Evolutionary conservation across 2,888 invertebrate genomes (phyloP).

Genomic region (Frankliniella fusca): DNA sequence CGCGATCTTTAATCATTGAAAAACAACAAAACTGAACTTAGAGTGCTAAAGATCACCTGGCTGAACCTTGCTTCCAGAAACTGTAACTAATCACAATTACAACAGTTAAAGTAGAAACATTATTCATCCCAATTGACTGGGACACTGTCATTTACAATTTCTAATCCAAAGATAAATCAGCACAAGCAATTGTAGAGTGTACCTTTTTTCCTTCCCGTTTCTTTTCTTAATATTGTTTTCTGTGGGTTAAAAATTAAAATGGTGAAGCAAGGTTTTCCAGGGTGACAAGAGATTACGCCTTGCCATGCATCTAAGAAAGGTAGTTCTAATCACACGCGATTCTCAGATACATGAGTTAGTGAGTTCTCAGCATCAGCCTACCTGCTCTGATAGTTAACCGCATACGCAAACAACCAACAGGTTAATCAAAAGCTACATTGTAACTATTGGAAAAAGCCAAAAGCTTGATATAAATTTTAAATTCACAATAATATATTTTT

Average conservation of each 20-base stretch:
- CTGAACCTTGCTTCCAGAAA: constrained; percentile 11
- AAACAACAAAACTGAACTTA: background rate
- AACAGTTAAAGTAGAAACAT: too few species aligned
- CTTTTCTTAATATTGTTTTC: too few species aligned
- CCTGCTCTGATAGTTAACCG: constrained; percentile 23
- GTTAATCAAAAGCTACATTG: constrained; percentile 36
- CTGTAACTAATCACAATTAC: background rate
- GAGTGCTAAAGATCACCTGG: background rate
- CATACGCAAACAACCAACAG: constrained; percentile 41
- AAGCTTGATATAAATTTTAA: constrained; percentile 38
- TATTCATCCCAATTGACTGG: too few species aligned
- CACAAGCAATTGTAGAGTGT: too few species aligned
- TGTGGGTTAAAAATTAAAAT: too few species aligned
- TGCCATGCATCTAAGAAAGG: constrained; percentile 16
- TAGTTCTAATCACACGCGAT: constrained; percentile 17
- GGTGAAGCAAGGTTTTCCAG: constrained; percentile 34
- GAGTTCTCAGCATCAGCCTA: constrained; percentile 19
- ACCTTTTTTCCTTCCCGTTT: too few species aligned
- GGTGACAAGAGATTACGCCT: constrained; percentile 8
- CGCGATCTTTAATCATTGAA: background rate
- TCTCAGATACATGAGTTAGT: constrained; percentile 26
- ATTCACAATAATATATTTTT: background rate
- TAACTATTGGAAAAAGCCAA: constrained; percentile 35
- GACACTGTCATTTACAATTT: too few species aligned
- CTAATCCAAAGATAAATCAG: too few species aligned